A percentile compares a stretch with the other conserved stretches of the same genome.
Conservation (phyloP, 1,140 invertebrate genomes). For the Bradysia coprophila region DNA sequence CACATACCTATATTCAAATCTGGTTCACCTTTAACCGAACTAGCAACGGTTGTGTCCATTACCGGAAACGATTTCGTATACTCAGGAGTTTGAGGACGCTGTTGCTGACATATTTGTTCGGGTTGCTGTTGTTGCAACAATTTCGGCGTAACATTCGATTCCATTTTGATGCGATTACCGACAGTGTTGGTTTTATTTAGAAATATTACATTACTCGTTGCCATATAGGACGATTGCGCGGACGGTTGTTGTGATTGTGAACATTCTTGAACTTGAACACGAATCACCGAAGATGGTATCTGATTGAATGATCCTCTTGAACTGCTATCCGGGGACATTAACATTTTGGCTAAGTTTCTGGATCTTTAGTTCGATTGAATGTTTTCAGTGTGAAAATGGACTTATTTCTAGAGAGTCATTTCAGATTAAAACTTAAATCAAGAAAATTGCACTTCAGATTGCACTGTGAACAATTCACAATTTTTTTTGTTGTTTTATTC, state of each 20-base stretch:
- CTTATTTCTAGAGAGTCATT: too few species aligned
- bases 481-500: too few species aligned
- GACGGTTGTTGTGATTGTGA: conserved; percentile 2
- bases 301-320: conserved; percentile 1
- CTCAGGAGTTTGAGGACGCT: conserved; percentile 19
- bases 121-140: conserved; percentile 1
- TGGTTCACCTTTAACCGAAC: conserved; percentile 32
- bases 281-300: conserved; percentile 2
- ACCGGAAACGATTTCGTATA: conserved; percentile 27
- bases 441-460: too few species aligned
- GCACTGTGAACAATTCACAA: too few species aligned
- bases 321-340: conserved; percentile 22
- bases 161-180: neutral
- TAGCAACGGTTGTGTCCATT: conserved; percentile 34
- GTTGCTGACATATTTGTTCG: conserved; percentile 4
- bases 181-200: conserved; percentile 3
- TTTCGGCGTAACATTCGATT: neutral
- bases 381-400: too few species aligned
- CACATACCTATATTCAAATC: conserved; percentile 35
- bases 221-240: neutral
- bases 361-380: neutral
- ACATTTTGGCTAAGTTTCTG: conserved; percentile 11
- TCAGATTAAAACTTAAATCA: too few species aligned
- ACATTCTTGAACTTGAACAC: conserved; percentile 4
- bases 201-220: neutral